Evolutionary conservation across 1,140 invertebrate genomes (phyloP), one percentile per base, ranked within the genome.

Genomic region (Coenobita brevimanus): DNA sequence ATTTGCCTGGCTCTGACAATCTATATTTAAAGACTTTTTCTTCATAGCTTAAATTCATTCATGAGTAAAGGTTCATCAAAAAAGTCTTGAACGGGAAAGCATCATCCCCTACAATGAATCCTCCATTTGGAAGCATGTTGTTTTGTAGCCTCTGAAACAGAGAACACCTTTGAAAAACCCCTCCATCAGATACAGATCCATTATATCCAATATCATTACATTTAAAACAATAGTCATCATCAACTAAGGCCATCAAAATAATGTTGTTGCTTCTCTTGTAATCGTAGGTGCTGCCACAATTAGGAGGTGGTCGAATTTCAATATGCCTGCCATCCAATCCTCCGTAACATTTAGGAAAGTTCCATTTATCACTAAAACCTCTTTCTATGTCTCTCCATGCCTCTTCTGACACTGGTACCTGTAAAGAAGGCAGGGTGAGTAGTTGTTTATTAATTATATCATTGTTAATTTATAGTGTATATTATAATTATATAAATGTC

Each of bases 21-120:
- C 46, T 81, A 62, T 60, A 81, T 24, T 3, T 81, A 81, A 81
- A 81, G 50, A 81, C 33, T 60, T 81, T 81, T 81, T 79, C 76
- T 81, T 81, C 78, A 81, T 81, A 81, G 33, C 54, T 60, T 81
- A 81, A 60, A 81, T 81, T 64, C 54, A 27, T 81, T 81, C 78
- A 46, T 62, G 76, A 41, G 50, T 79, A 79, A 46, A 43, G 38
- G 10, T 79, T 79, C 76, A 79, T 79, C 38, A 79, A 64, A 62
- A 81, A 62, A 8, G 54, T 4, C 15, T 81, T 13, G 21, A 79
- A 46, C 46, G 36, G 76, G 46, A 79, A 79, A 79, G 41, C 76
- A 79, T 79, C 46, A 43, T 79, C 76, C 46, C 17, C 76, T 79
- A 60, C 78, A 60, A 81, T 81, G 57, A 81, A 81, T 8, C 46